Evolutionary conservation across 2,797 vertebrate genomes (phyloP), one percentile per base, ranked within the genome.

Genomic region (Triplophysa bombifrons): DNA sequence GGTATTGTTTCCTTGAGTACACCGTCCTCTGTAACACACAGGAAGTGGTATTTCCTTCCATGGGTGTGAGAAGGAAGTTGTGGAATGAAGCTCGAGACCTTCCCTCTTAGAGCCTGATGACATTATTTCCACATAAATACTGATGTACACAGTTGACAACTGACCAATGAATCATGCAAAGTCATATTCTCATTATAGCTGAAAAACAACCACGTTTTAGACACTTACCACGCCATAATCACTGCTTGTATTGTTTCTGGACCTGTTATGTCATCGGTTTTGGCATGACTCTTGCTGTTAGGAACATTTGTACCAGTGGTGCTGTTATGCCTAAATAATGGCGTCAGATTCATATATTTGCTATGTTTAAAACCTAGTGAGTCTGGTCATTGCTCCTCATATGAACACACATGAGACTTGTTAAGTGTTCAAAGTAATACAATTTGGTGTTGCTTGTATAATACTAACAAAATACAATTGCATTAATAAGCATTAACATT

Each of bases 1-100:
- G 16, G 46, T 38, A 51, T 53, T 65, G 48, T 81, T 83, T 86
- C 74, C 51, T 88, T 85, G 70, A 86, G 83, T 82, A 67, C 68
- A 68, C 74, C 71, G 53, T 72, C 27, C 68, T 53, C 72, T 60
- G 41, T 75, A 51, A 82, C 17, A 75, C 65, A 80, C 86, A 93
- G 92, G 92, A 93, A 91, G 88, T 82, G 50, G 82, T 84, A 89
- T 87, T 92, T 93, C 91, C 91, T 93, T 92, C 91, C 90, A 74
- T 90, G 90, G 88, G 88, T 88, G 90, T 91, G 76, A 80, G 85
- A 58, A 85, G 84, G 89, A 90, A 88, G 84, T 83, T 74, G 81
- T 73, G 90, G 86, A 84, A 84, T 77, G 38, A 81, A 76, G 72
- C 8, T 55, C 1, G 20, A 48, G 48, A 48, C 19, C 38, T 58